Conservation (phyloP, 2,888 invertebrate species). For the Trilocha varians region DNA sequence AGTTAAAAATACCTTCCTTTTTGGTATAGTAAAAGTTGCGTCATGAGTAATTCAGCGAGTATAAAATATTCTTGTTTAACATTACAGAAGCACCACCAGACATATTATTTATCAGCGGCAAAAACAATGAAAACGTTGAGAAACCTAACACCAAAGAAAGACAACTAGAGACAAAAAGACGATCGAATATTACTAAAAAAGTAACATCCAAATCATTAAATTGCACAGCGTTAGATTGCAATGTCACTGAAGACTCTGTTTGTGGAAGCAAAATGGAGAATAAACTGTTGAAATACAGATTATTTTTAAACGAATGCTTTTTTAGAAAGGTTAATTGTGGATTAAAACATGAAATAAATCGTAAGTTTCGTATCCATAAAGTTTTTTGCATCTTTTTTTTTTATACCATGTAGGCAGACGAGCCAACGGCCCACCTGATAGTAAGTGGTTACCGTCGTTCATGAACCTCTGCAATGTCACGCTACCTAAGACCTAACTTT, state of each 20-base stretch:
- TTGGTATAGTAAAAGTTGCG: too few relatives aligned
- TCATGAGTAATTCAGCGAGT: too few relatives aligned
- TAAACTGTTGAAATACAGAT: slow-evolving; percentile 29
- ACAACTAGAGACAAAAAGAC: slow-evolving; percentile 5
- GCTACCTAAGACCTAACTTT: too few relatives aligned
- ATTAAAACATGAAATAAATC: slow-evolving; percentile 36
- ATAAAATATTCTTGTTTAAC: neutral
- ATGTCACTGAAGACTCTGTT: slow-evolving; percentile 27
- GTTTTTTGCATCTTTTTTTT: neutral
- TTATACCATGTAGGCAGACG: neutral
- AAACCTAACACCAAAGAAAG: slow-evolving; percentile 9
- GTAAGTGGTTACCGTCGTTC: too few relatives aligned
- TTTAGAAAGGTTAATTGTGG: slow-evolving; percentile 56
- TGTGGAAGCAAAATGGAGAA: slow-evolving; percentile 43
- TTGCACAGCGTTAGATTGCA: slow-evolving; percentile 39
- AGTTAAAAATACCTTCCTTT: too few relatives aligned
- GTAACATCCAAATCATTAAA: slow-evolving; percentile 15
- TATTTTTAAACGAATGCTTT: slow-evolving; percentile 53
- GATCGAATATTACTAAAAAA: neutral
- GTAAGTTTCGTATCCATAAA: slow-evolving; percentile 40
- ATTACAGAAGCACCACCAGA: slow-evolving; percentile 32
- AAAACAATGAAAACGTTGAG: slow-evolving; percentile 32
- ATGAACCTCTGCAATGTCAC: too few relatives aligned
- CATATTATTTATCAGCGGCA: slow-evolving; percentile 39
- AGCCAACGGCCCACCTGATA: too few relatives aligned